A percentile compares a stretch with the other conserved stretches of the same genome.
These are phyloP conservation scores for Dinocampus coccinellae DNA, from an alignment of 2,888 invertebrate species.

Conservation along the genomic window DNA sequence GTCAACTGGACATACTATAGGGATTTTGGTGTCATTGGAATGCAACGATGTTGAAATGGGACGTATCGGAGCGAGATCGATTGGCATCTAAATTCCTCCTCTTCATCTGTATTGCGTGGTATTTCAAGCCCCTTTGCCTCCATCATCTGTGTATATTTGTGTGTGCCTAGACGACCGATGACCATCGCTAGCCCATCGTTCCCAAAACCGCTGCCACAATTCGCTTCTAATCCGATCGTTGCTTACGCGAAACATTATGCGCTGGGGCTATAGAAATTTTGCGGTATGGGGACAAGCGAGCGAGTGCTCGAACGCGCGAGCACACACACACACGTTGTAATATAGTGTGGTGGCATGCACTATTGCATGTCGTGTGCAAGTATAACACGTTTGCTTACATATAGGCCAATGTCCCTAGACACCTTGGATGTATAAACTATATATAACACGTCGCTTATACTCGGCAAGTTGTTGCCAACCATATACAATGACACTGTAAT, in stretches of 20 bases:
- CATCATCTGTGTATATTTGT: not conserved
- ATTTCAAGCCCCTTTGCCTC: conserved; percentile 36
- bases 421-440: conserved; percentile 28
- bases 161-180: conserved; percentile 12
- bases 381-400: conserved; percentile 52
- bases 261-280: conserved; percentile 55
- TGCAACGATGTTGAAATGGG: conserved; percentile 38
- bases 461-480: conserved; percentile 56
- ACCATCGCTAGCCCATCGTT: conserved; percentile 12
- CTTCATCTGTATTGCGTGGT: conserved; percentile 36
- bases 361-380: conserved; percentile 55
- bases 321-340: not conserved
- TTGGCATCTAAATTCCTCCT: conserved; percentile 49
- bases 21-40: conserved; percentile 36
- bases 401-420: conserved; percentile 25
- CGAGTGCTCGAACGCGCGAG: conserved; percentile 44
- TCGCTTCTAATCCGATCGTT: conserved; percentile 47
- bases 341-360: conserved; percentile 56
- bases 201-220: conserved; percentile 35
- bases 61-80: conserved; percentile 40
- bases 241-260: conserved; percentile 48
- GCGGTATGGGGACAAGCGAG: conserved; percentile 41
- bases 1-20: conserved; percentile 32
- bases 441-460: conserved; percentile 36
- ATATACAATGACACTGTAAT: conserved; percentile 65